Base-by-base conservation (phyloP, 2,113 vertebrate species). In the Toxotes chatareus region DNA sequence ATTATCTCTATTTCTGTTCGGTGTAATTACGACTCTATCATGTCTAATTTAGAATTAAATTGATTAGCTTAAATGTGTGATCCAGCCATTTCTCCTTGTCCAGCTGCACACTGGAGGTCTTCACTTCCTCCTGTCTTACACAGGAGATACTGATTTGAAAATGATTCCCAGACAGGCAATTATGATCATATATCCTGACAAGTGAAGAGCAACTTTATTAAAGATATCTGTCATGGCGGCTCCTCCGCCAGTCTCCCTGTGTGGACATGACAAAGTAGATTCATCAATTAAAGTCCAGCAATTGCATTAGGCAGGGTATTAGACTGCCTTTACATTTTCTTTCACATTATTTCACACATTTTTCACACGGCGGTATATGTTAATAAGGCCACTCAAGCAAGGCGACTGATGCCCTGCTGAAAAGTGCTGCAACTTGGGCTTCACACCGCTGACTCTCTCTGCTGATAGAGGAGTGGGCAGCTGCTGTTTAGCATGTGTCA, bases 171-270 rank as follows among this genome's bases (percentile, higher is more conserved):
- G 77, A 74, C 76, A 86, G 85, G 71, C 73, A 91, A 92, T 89
- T 87, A 82, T 82, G 69, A 83, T 87, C 86, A 80, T 90, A 86
- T 88, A 89, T 91, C 79, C 79, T 83, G 88, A 90, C 84, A 88
- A 16, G 38, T 87, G 83, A 90, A 84, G 85, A 81, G 57, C 75
- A 86, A 86, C 83, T 93, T 94, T 94, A 94, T 94, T 94, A 93
- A 94, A 94, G 86, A 91, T 84, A 93, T 94, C 91, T 92, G 88
- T 95, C 94, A 93, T 73, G 59, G 85, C n/a, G 73, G 77, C 86
- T 84, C 68, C 85, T 82, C 86, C 72, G 19, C 55, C 73, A 75
- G 64, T 91, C 80, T 86, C 80, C 80, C 87, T 47, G 86, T 59
- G 5, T 87, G 84, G 87, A 92, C 82, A 82, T 88, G 89, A 91